Base-by-base conservation (phyloP, 2,888 invertebrate genomes). In the Drosophila putrida region DNA sequence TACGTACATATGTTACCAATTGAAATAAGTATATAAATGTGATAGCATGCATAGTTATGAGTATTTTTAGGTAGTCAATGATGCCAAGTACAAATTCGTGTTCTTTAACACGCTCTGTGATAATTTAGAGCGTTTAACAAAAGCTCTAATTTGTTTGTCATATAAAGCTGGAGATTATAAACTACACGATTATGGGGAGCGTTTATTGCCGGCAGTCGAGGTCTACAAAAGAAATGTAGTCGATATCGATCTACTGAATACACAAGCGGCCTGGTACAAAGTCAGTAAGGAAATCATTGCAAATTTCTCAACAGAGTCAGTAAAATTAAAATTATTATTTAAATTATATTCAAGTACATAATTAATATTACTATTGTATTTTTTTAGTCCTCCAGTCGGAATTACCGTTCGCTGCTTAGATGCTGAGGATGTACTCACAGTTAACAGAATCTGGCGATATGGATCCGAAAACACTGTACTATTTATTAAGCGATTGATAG, bases 361-460 rank as follows among this genome's bases (percentile, higher is more conserved):
- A n/a, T n/a, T n/a, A n/a, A n/a, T n/a, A n/a, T n/a, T n/a, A n/a
- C 71, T 55, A 28, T 31, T 1, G 5, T n/a, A 10, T 1, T 51
- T 43, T 35, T n/a, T 0, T 10, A 91, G 91, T 0, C 28, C 70
- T 4, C 90, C 91, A 0, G 9, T 55, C 0, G 89, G 89, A 1
- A 64, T 90, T 2, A 65, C 49, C 10, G 8, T 91, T 0, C 65
- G 63, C 0, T 57, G 70, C 9, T 43, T 92, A 35, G 33, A 60
- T 4, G 4, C 67, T n/a, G 44, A 70, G n/a, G 68, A 91, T 71
- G 84, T 83, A 0, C 66, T 73, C 20, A 75, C 73, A 4, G 59
- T 91, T 4, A 84, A 91, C 44, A 71, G 60, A 4, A 44, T 82
- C 11, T 91, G 91, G 91, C 89, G 90, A 0, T 87, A 90, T 71